Evolutionary conservation across 2,888 invertebrate species (phyloP), one percentile per base, ranked within the genome.

Genomic region (Macrophya alboannulata): DNA sequence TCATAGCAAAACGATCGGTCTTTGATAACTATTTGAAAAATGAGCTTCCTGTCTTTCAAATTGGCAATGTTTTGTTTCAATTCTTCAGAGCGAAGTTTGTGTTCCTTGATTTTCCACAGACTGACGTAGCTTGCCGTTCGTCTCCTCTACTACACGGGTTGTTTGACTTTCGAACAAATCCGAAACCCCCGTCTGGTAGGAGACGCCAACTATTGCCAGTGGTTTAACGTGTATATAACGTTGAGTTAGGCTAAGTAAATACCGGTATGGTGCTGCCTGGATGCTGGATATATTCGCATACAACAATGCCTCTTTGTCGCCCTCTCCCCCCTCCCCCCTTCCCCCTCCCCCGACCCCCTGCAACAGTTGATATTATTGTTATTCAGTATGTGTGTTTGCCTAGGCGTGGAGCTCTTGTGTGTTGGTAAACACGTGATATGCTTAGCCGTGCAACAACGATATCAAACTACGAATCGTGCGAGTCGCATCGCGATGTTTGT

Each of bases 241-340:
- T 92, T 90, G 90, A 92, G 90, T 92, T 92, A 90, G 90, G 89
- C 89, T 89, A 89, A 89, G 92, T 90, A 92, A 92, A 92, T 90
- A 92, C 85, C 86, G 59, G 48, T 85, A 87, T 86, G 83, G 88
- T 89, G 88, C 90, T 89, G 90, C 89, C 88, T 88, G 86, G 86
- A 62, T 40, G 37, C 68, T 83, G 83, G 68, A 68, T 68, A 83
- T 12, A 83, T 71, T 83, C 68, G 25, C 83, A 43, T 81, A 85
- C 87, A 91, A 92, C 92, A 92, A 92, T 91, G 89, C 90, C 89
- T 91, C 92, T 91, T 91, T 91, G 92, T 91, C 88, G 88, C 87
- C 84, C n/a, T n/a, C n/a, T n/a, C n/a, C n/a, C n/a, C n/a, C n/a
- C n/a, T n/a, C n/a, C n/a, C n/a, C n/a, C n/a, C n/a, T n/a, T n/a